These are phyloP conservation scores for Pachycephala philippinensis DNA, from an alignment of 2,113 vertebrate species.

Conservation along the genomic window DNA sequence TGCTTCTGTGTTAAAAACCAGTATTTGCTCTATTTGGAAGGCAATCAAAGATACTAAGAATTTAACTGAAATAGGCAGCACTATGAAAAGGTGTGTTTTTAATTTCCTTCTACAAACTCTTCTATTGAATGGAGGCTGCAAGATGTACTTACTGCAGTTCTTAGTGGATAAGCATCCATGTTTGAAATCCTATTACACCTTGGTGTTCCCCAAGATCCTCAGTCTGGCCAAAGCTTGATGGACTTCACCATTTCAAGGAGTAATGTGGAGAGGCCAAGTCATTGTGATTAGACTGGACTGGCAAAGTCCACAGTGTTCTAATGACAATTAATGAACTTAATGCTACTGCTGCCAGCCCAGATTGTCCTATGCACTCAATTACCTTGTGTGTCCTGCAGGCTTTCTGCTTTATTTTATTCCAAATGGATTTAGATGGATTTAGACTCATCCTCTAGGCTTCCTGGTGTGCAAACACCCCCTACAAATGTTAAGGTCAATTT, in stretches of 20 bases:
- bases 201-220: background rate
- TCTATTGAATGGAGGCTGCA: background rate
- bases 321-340: background rate
- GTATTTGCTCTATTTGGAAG: background rate
- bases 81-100: background rate
- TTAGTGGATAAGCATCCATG: background rate
- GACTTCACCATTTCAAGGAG: background rate
- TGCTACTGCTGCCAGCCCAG: background rate
- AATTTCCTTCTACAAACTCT: background rate
- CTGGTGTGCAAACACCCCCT: background rate
- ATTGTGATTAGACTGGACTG: background rate
- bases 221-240: background rate
- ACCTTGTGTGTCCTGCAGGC: background rate
- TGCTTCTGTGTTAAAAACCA: background rate
- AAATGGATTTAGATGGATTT: background rate
- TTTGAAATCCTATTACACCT: background rate
- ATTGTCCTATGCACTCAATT: background rate
- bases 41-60: background rate
- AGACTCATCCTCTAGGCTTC: background rate
- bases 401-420: background rate
- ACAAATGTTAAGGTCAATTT: background rate
- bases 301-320: background rate
- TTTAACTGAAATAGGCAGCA: background rate
- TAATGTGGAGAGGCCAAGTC: background rate
- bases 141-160: background rate